These are phyloP conservation scores for Sebastes cheni DNA, from an alignment of 2,797 vertebrate species.

Conservation along the genomic window DNA sequence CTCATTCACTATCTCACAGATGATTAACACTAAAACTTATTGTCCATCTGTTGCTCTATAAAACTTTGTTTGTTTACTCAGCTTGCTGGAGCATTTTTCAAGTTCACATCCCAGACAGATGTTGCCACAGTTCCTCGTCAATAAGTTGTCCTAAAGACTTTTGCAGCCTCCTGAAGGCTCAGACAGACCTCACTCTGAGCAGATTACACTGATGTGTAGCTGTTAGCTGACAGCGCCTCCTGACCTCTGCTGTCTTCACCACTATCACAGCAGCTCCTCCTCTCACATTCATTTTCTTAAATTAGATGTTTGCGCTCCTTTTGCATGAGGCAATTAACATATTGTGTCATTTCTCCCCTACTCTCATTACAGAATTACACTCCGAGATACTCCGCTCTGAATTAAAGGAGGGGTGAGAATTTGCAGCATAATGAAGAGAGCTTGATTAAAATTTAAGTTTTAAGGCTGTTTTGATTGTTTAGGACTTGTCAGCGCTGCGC, in stretches of 20 bases:
- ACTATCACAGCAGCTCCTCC: conserved; percentile 30
- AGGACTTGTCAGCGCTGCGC: conserved; percentile 18
- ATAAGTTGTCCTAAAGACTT: not conserved
- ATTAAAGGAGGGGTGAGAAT: conserved; percentile 30
- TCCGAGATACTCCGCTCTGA: conserved; percentile 42
- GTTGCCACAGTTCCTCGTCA: not conserved
- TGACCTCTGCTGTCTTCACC: conserved; percentile 51
- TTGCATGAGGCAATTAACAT: conserved; percentile 67
- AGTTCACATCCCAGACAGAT: not conserved
- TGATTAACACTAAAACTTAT: not conserved
- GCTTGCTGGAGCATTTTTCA: not conserved
- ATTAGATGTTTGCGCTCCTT: conserved; percentile 64
- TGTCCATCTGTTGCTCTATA: conserved; percentile 16
- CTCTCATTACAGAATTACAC: conserved; percentile 61
- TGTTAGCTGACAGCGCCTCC: not conserved
- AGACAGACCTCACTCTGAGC: not conserved
- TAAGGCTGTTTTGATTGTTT: conserved; percentile 63
- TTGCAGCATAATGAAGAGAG: conserved; percentile 46
- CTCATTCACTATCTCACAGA: not conserved
- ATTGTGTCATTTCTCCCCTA: conserved; percentile 44
- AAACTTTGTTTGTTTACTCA: not conserved
- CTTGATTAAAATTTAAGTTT: conserved; percentile 72
- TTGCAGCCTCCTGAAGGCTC: not conserved
- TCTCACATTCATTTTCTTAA: conserved; percentile 60
- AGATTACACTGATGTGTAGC: not conserved